Conservation (phyloP, 2,113 vertebrate species). For the Elaphurus davidianus region DNA sequence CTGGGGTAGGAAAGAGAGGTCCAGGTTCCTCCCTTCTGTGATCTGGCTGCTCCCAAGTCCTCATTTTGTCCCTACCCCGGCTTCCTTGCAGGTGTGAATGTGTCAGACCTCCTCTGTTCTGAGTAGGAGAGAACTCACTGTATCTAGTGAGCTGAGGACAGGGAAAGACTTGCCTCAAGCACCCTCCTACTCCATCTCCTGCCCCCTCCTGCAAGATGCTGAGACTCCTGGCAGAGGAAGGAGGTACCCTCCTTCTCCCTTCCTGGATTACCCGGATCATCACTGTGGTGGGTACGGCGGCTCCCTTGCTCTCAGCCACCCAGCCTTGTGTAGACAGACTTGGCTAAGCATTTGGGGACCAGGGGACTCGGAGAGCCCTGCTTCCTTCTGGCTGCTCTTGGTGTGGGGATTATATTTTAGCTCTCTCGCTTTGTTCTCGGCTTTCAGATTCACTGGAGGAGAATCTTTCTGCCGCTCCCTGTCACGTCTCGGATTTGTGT, state of each 20-base stretch:
- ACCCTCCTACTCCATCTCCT: background rate
- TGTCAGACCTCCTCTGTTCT: background rate
- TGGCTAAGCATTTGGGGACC: background rate
- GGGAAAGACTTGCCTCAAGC: background rate
- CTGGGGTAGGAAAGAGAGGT: background rate
- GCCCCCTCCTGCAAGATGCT: background rate
- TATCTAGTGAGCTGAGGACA: background rate
- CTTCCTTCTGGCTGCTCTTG: background rate
- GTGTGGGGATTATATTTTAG: background rate
- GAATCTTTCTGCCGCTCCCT: background rate
- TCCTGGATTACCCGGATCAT: background rate
- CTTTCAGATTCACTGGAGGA: background rate
- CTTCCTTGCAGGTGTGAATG: background rate
- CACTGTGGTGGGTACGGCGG: background rate
- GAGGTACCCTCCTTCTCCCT: no score
- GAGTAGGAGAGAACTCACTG: background rate
- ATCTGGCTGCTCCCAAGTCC: background rate
- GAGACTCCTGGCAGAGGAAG: background rate
- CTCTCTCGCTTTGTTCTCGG: background rate
- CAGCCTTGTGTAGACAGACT: background rate
- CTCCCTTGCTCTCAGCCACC: background rate
- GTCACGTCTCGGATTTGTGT: constrained; percentile 26
- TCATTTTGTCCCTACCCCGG: background rate
- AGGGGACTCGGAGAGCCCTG: background rate
- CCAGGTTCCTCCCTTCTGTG: background rate